Evolutionary conservation across 2,888 invertebrate species (phyloP), one percentile per base, ranked within the genome.

Genomic region (Pardosa pseudoannulata): DNA sequence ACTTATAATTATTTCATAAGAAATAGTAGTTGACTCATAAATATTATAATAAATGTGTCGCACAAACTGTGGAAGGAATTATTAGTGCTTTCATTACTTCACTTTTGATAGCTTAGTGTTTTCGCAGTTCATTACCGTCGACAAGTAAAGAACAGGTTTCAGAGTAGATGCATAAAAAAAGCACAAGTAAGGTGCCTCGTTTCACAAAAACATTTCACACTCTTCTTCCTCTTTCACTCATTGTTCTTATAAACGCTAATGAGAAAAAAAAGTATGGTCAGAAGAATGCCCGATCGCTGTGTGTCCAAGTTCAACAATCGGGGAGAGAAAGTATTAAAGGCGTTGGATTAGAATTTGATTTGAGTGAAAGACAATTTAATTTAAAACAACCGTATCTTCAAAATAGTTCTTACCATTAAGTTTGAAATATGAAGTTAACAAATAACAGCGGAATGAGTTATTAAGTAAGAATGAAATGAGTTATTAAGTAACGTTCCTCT

Each of bases 161-260:
- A 56, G 16, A 46, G 41, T 46, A 2, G 5, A 23, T 23, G 19
- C 11, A 23, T 23, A 56, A 56, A 56, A 56, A 56, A 19, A 3
- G 1, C 23, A 19, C 19, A 23, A 56, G 56, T 56, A n/a, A n/a
- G 41, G 16, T 46, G 16, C 41, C 41, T 46, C 16, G 56, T 23
- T 56, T 56, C 23, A n/a, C n/a, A 56, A 56, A 56, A 56, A 56
- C 3, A 6, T 56, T 56, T 56, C 56, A 56, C 56, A 23, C 56
- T 56, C 46, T 7, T 56, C 56, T 56, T 56, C 23, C 56, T 56
- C 23, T 56, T 56, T 56, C 23, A 6, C 16, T 23, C 23, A 56
- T 56, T 56, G 56, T 56, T 56, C 56, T 56, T 56, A 56, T 56
- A 23, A 56, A 56, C 19, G 56, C 11, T 56, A 56, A 56, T 56